These are phyloP conservation scores for Phocoena sinus DNA, from an alignment of 2,113 vertebrate genomes.

Conservation along the genomic window DNA sequence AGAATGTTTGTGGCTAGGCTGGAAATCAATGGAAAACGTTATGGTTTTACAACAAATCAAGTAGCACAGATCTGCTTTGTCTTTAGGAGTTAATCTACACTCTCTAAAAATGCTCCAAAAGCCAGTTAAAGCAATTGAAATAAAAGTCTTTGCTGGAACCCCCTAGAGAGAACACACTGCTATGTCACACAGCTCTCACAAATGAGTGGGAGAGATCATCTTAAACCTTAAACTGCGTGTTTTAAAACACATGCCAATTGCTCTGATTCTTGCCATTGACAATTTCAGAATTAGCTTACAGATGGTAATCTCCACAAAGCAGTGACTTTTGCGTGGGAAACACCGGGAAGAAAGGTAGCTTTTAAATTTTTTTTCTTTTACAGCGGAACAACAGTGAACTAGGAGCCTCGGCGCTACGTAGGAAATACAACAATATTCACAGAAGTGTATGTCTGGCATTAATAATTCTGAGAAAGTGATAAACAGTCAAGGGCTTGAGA, in stretches of 20 bases:
- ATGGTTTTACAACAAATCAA: conserved; percentile 34
- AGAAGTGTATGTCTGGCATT: conserved; percentile 18
- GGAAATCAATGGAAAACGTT: conserved; percentile 33
- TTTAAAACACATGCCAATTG: conserved; percentile 40
- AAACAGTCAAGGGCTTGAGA: neutral
- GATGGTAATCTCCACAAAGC: conserved; percentile 12
- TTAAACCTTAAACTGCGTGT: neutral
- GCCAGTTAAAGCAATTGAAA: conserved; percentile 13
- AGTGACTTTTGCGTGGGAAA: conserved; percentile 34
- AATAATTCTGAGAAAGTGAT: conserved; percentile 53
- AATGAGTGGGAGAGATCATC: conserved; percentile 15
- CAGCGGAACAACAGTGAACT: conserved; percentile 21
- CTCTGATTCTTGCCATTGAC: conserved; percentile 58
- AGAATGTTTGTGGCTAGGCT: conserved; percentile 7
- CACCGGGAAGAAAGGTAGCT: neutral
- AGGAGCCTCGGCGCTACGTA: neutral
- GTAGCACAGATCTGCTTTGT: conserved; percentile 22
- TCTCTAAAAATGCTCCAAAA: conserved; percentile 22
- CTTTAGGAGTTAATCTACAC: conserved; percentile 31
- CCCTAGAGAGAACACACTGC: conserved; percentile 9
- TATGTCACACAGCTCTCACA: conserved; percentile 3
- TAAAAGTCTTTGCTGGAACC: neutral
- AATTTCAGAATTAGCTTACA: conserved; percentile 57
- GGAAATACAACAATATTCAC: conserved; percentile 34
- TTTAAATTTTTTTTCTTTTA: neutral